These are phyloP conservation scores for Acanthochromis polyacanthus DNA, from an alignment of 2,113 vertebrate genomes.

Conservation along the genomic window DNA sequence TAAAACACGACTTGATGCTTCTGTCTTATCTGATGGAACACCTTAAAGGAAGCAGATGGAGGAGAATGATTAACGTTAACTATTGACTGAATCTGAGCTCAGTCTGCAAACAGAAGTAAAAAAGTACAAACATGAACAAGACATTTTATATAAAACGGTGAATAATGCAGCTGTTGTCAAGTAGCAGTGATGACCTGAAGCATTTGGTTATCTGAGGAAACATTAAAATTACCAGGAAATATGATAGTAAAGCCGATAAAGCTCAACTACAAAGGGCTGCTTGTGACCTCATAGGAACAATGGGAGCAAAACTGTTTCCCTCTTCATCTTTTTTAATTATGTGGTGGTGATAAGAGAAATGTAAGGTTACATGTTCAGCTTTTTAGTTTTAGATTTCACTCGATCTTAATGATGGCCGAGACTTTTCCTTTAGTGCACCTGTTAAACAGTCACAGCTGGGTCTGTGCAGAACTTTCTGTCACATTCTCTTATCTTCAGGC, in stretches of 20 bases:
- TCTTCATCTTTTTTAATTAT: constrained; percentile 4
- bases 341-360: neutral
- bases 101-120: too few species aligned
- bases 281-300: constrained; percentile 15
- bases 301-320: constrained; percentile 30
- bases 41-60: neutral
- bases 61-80: too few species aligned
- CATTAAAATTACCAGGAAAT: constrained; percentile 53
- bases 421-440: too few species aligned
- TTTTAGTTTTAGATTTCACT: neutral
- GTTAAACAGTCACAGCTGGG: too few species aligned
- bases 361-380: neutral
- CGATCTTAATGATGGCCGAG: too few species aligned
- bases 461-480: neutral
- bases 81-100: too few species aligned
- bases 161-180: too few species aligned
- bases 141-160: too few species aligned
- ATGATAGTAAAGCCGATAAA: too few species aligned
- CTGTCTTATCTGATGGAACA: neutral
- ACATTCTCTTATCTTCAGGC: neutral
- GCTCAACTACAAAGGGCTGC: constrained; percentile 24
- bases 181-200: neutral
- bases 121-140: too few species aligned
- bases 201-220: constrained; percentile 28
- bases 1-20: neutral